phyloP scores from a whole-genome alignment of 2,888 invertebrate species.

The Cyclophora albipunctata region DNA sequence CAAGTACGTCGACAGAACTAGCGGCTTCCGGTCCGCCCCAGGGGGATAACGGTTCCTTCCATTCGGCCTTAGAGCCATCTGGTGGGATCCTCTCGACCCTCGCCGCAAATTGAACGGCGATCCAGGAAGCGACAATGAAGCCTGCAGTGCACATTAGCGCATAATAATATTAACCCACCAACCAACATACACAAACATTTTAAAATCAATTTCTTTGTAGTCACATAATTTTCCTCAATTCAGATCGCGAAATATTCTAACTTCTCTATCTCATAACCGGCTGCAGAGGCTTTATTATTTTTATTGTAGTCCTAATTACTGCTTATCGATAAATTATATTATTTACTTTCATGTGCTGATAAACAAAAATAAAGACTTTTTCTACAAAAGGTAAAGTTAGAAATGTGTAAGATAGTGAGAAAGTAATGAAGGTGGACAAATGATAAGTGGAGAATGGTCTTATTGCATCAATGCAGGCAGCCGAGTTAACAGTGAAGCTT shows the following conservation, averaged over 20 bases:
- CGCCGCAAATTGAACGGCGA: slow-evolving; percentile 96
- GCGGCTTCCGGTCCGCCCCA: slow-evolving; percentile 92
- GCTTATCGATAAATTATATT: slow-evolving; percentile 28
- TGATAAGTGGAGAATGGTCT: slow-evolving; percentile 44
- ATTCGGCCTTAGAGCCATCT: slow-evolving; percentile 89
- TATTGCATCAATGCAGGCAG: slow-evolving; percentile 46
- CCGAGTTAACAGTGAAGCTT: background rate
- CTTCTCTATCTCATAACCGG: slow-evolving; percentile 28
- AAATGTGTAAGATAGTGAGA: slow-evolving; percentile 26
- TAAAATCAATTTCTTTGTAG: slow-evolving; percentile 11
- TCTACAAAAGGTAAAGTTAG: slow-evolving; percentile 32
- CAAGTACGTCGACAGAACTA: slow-evolving; percentile 94
- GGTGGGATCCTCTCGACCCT: slow-evolving; percentile 93
- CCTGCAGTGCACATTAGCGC: slow-evolving; percentile 75
- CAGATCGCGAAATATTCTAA: slow-evolving; percentile 47
- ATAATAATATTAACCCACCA: slow-evolving; percentile 24
- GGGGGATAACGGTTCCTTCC: slow-evolving; percentile 87
- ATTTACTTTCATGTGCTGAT: slow-evolving; percentile 73
- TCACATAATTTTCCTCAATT: slow-evolving; percentile 63
- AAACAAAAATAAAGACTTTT: slow-evolving; percentile 49
- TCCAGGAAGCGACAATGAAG: slow-evolving; percentile 96
- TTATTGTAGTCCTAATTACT: slow-evolving; percentile 24
- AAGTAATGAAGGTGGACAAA: slow-evolving; percentile 40
- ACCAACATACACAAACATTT: slow-evolving; percentile 8
- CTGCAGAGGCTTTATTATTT: slow-evolving; percentile 62